Conservation (phyloP, 92 coral and sea anemone genomes). For the Galaxea fascicularis region DNA sequence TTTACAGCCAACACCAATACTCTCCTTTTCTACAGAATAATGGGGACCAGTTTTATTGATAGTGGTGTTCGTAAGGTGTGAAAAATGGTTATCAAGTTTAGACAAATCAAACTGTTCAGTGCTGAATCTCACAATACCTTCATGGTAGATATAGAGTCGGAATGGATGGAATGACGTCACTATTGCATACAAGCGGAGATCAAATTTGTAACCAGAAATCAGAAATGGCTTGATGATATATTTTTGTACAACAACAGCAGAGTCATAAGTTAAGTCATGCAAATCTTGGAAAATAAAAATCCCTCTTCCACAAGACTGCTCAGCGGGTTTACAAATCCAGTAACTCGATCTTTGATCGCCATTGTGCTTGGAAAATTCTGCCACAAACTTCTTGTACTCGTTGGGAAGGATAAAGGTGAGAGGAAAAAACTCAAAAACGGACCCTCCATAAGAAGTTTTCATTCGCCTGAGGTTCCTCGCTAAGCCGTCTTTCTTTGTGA, state of each 20-base stretch:
- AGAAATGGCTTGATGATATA: conserved; percentile 82
- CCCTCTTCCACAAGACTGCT: conserved; percentile 86
- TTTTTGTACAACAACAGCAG: conserved; percentile 88
- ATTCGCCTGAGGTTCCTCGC: conserved; percentile 87
- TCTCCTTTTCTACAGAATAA: conserved; percentile 78
- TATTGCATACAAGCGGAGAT: conserved; percentile 79
- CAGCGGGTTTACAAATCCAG: conserved; percentile 93
- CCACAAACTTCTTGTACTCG: conserved; percentile 84
- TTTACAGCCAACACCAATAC: conserved; percentile 88
- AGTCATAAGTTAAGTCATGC: conserved; percentile 81
- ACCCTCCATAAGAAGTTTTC: conserved; percentile 82
- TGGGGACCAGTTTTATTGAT: conserved; percentile 83
- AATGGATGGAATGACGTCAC: conserved; percentile 86
- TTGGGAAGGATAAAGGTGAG: conserved; percentile 81
- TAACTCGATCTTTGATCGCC: conserved; percentile 41
- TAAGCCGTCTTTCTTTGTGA: conserved; percentile 84
- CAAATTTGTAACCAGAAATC: conserved; percentile 86
- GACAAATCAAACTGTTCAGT: conserved; percentile 87
- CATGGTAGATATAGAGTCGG: conserved; percentile 81
- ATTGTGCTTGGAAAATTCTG: conserved; percentile 77
- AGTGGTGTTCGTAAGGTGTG: conserved; percentile 91
- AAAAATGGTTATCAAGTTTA: conserved; percentile 70
- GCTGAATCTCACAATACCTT: conserved; percentile 87
- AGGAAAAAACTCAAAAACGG: conserved; percentile 76
- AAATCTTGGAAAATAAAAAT: conserved; percentile 81